Evolutionary conservation across 2,113 vertebrate species (phyloP), one percentile per base, ranked within the genome.

Genomic region (Egretta garzetta): DNA sequence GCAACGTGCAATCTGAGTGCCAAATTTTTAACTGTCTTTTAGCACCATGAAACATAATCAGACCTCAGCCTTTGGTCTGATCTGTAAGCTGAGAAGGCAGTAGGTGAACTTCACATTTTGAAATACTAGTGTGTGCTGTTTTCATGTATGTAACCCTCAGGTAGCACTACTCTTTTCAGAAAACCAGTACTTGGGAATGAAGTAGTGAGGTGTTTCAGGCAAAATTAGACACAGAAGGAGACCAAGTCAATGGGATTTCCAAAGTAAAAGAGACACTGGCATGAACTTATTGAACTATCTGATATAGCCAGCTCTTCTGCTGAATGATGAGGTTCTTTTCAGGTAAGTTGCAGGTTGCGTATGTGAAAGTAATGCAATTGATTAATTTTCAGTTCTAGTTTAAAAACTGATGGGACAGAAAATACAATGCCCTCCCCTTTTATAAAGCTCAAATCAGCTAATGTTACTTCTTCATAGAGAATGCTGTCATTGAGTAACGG

Each of bases 71-170:
- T 56, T 71, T 19, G 37, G 15, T 49, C 32, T 5, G 6, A 32
- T 63, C 32, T 66, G 45, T 67, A 62, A 89, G 33, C 52, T 63
- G n/a, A 35, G 45, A 45, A 75, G 35, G 22, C 35, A 47, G 30
- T 26, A 56, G 24, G 16, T 43, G 49, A 86, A 43, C 16, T 72
- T 33, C 16, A n/a, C 21, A 5, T 76, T 76, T 95, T 82, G 39
- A 43, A 60, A 64, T 60, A 32, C 3, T 23, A 10, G 10, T 2
- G 2, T 10, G 7, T 0, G 1, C 6, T 43, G 1, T n/a, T 91
- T 58, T 66, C 19, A 12, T 6, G 10, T 12, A 9, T 5, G 12
- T 50, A 67, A 37, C 8, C 27, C 18, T 67, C 19, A 24, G 13
- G 22, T 50, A 55, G 37, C 19, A 14, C 15, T n/a, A 5, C 5